A percentile compares a stretch with the other conserved stretches of the same genome.
Conservation (phyloP, 2,113 vertebrate genomes). For the Phyllopteryx taeniolatus region DNA sequence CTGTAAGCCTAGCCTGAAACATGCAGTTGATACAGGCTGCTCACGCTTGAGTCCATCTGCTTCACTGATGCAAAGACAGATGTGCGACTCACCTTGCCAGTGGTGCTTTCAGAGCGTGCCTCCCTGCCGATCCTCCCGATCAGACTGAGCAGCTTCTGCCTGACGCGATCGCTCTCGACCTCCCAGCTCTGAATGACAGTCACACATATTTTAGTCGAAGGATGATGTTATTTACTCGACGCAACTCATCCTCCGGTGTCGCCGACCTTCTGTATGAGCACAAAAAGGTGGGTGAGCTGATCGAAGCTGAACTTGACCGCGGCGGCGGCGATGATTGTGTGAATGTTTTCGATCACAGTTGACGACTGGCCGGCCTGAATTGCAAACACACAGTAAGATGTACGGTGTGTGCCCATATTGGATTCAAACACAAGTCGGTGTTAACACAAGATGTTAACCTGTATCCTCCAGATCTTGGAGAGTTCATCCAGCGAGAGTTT, state of each 20-base stretch:
- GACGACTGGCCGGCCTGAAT: slow-evolving; percentile 93
- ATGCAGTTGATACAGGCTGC: not conserved
- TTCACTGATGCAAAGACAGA: not conserved
- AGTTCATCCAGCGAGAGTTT: slow-evolving; percentile 97
- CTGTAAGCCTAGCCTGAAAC: not conserved
- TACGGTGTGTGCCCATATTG: not conserved
- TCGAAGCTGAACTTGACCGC: slow-evolving; percentile 97
- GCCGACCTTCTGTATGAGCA: slow-evolving; percentile 94
- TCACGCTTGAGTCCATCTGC: not conserved
- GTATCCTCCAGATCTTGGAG: slow-evolving; percentile 98
- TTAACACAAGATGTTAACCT: slow-evolving; percentile 73
- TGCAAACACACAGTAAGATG: not conserved
- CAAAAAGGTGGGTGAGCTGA: slow-evolving; percentile 95
- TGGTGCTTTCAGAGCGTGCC: slow-evolving; percentile 91
- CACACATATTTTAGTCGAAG: not conserved
- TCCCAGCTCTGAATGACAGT: slow-evolving; percentile 88
- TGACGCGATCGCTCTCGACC: slow-evolving; percentile 88
- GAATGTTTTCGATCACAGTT: slow-evolving; percentile 98
- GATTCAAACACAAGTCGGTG: not conserved
- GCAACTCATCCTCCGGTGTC: not conserved
- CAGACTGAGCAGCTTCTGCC: slow-evolving; percentile 93
- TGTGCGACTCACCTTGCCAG: slow-evolving; percentile 83
- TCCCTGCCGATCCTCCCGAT: slow-evolving; percentile 96
- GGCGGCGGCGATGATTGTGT: slow-evolving; percentile 95
- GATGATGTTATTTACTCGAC: not conserved